These are phyloP conservation scores for Labrus mixtus DNA, from an alignment of 2,113 vertebrate species.

Conservation along the genomic window DNA sequence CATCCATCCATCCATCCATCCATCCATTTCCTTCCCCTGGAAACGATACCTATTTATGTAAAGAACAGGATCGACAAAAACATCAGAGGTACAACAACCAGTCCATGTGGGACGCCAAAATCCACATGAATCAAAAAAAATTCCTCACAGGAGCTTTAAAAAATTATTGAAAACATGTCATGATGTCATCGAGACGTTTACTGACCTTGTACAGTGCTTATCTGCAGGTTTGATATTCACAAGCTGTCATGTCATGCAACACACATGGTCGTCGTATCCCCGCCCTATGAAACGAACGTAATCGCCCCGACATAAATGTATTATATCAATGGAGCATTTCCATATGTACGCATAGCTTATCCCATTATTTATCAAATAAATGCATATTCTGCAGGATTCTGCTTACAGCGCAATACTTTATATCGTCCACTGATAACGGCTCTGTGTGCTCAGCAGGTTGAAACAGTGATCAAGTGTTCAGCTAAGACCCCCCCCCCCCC, in stretches of 20 bases:
- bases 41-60: too few relatives aligned
- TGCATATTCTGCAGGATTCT: constrained; percentile 27
- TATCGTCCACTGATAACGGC: constrained; percentile 35
- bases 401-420: constrained; percentile 16
- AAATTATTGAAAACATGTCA: too few relatives aligned
- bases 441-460: constrained; percentile 49
- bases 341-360: constrained; percentile 12
- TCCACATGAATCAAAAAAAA: too few relatives aligned
- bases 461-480: constrained; percentile 39
- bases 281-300: constrained; percentile 15
- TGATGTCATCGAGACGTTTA: too few relatives aligned
- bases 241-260: background rate
- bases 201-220: constrained; percentile 7
- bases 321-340: background rate
- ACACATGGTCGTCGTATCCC: background rate
- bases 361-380: constrained; percentile 46
- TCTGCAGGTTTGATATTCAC: constrained; percentile 12
- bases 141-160: too few relatives aligned
- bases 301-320: background rate
- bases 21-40: too few relatives aligned
- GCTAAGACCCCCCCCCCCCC: too few relatives aligned
- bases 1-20: too few relatives aligned
- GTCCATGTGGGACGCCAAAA: too few relatives aligned
- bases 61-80: too few relatives aligned
- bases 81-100: too few relatives aligned